Base-by-base conservation (phyloP, 2,888 invertebrate genomes). In the Dolichomitus sp. region DNA sequence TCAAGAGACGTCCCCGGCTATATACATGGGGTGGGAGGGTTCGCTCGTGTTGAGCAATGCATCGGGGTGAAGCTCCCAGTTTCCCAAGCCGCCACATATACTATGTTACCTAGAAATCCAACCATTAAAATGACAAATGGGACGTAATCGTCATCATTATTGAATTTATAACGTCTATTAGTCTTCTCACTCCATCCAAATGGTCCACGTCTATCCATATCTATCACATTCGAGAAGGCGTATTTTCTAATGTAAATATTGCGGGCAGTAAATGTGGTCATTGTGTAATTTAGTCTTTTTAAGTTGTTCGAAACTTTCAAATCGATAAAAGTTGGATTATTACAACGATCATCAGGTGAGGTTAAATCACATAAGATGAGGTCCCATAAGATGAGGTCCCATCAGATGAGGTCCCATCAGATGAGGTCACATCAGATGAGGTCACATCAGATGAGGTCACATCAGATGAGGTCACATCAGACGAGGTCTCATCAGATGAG, bases 61-160 rank as follows among this genome's bases (percentile, higher is more conserved):
- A 27, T 45, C 27, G 45, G 42, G 23, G 12, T 12, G 65, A 65
- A 65, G 45, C 45, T 17, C 27, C 40, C n/a, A 1, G 45, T 1
- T 19, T 37, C 37, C 11, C 37, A 4, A 7, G 17, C 57, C 19
- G 19, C 14, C 30, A 33, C 17, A 40, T 11, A 11, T 19, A 6
- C 37, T 17, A 12, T 37, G 37, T 17, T 61, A 45, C 40, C 42
- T 42, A 42, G 65, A 65, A 65, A 65, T 42, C 17, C 65, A 17
- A 65, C 42, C 65, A 65, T 65, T 65, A 65, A 65, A 65, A 65
- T 65, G 65, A 65, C 65, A 45, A 65, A 65, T 65, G 45, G 23
- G 11, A 42, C 42, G 65, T 65, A 65, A 65, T 65, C 65, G 45
- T 65, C 65, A 65, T 65, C 65, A 65, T 65, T 65, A 65, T 65